Evolutionary conservation across 2,113 vertebrate genomes (phyloP).

Genomic region (Panthera uncia): DNA sequence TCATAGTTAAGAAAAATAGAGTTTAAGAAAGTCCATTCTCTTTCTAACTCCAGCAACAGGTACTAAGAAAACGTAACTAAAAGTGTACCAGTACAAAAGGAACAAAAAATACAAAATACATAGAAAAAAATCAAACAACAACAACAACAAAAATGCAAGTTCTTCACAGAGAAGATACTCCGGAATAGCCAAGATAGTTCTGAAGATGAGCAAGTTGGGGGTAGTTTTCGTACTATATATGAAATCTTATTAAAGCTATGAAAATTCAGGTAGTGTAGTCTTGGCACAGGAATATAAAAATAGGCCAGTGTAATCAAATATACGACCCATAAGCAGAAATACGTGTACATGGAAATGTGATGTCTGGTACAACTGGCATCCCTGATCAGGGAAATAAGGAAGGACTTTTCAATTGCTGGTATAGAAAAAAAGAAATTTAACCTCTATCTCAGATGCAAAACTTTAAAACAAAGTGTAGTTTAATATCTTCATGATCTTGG

Average conservation of each 20-base stretch:
- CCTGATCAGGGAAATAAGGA: neutral
- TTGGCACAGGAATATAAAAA: neutral
- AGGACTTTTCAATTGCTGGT: neutral
- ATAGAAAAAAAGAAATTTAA: neutral
- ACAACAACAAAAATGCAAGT: neutral
- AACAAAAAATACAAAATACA: neutral
- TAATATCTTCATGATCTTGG: neutral
- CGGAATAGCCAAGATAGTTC: neutral
- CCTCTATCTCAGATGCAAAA: neutral
- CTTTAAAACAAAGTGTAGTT: neutral
- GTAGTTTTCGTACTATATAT: neutral
- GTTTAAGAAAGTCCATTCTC: neutral
- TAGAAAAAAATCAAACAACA: neutral
- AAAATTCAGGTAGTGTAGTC: neutral
- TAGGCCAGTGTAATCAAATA: neutral
- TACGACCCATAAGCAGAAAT: neutral
- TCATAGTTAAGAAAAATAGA: constrained; percentile 16
- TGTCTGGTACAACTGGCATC: neutral
- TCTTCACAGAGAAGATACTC: neutral
- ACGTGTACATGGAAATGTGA: neutral
- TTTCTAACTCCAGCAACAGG: neutral
- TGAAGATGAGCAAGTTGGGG: neutral
- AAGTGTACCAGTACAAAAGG: neutral
- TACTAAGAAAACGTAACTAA: neutral
- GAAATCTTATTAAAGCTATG: neutral